Percentiles rank a stretch among this genome's conserved stretches.
These are phyloP conservation scores for Ataeniobius toweri DNA, from an alignment of 2,797 vertebrate species.

Conservation along the genomic window DNA sequence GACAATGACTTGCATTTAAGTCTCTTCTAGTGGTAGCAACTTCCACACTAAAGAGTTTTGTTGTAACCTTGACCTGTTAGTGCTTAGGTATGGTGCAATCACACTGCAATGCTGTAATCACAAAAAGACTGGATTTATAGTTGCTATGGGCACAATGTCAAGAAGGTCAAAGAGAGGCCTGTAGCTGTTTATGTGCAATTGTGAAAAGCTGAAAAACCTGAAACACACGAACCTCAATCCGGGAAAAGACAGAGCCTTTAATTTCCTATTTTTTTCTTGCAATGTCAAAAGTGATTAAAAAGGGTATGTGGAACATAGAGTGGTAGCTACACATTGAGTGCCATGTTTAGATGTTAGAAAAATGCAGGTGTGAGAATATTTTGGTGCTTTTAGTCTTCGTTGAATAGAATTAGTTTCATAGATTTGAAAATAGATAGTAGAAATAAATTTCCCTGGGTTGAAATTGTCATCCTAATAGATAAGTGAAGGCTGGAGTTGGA, in stretches of 20 bases:
- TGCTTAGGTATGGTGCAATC: neutral
- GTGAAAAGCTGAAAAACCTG: slow-evolving; percentile 1
- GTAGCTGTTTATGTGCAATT: neutral
- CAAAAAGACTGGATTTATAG: neutral
- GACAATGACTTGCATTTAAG: neutral
- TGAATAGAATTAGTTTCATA: neutral
- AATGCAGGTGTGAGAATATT: neutral
- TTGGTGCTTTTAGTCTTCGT: neutral
- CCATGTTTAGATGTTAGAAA: neutral
- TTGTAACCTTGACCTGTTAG: neutral
- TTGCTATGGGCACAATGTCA: neutral
- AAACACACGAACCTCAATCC: neutral
- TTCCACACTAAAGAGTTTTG: neutral
- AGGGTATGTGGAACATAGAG: neutral
- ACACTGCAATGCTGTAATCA: neutral
- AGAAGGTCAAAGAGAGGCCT: neutral
- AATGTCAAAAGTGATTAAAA: neutral
- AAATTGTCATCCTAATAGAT: neutral
- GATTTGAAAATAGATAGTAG: no score
- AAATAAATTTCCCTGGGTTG: neutral
- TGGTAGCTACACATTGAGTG: neutral
- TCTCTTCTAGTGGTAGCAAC: neutral
- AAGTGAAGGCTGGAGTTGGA: neutral
- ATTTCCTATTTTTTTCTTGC: neutral
- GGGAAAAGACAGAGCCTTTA: neutral